phyloP scores from a whole-genome alignment of 2,797 vertebrate genomes.

The Moxostoma hubbsi region DNA sequence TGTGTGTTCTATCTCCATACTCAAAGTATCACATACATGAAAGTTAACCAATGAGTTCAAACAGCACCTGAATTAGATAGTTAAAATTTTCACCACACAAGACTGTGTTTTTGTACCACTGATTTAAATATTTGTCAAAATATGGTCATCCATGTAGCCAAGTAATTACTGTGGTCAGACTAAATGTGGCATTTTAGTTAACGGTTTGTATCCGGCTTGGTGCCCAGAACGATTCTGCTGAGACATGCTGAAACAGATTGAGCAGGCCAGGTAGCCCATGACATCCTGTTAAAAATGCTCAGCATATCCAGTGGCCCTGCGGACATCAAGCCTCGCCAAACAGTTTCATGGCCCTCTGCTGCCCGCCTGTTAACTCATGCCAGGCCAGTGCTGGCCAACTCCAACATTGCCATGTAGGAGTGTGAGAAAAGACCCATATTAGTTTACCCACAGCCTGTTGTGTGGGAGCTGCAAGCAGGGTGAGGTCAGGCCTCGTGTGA shows the following conservation, averaged over 20 bases:
- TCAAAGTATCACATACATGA: conserved; percentile 19
- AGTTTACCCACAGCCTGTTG: conserved; percentile 45
- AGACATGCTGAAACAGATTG: conserved; percentile 64
- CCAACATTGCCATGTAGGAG: conserved; percentile 55
- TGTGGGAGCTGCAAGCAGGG: conserved; percentile 37
- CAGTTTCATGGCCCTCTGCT: conserved; percentile 56
- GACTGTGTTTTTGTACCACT: conserved; percentile 29
- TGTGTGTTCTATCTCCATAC: conserved; percentile 12
- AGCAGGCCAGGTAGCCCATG: conserved; percentile 71
- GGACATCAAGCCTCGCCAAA: conserved; percentile 60
- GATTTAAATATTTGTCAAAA: conserved; percentile 36
- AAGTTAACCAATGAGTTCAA: not conserved
- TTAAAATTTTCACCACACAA: conserved; percentile 35
- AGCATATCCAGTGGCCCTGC: conserved; percentile 70
- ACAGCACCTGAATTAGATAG: conserved; percentile 25
- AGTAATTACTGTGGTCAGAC: conserved; percentile 53
- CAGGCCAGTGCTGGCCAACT: conserved; percentile 57
- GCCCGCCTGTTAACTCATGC: conserved; percentile 49
- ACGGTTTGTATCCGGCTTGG: conserved; percentile 59
- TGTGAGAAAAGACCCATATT: conserved; percentile 41
- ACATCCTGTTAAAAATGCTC: conserved; percentile 68
- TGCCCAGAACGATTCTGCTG: conserved; percentile 54
- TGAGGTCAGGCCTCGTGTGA: conserved; percentile 52
- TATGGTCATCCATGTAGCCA: conserved; percentile 35
- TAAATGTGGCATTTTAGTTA: conserved; percentile 60